These are phyloP conservation scores for Actinemys pallida DNA, from an alignment of 2,113 vertebrate genomes.

Conservation along the genomic window DNA sequence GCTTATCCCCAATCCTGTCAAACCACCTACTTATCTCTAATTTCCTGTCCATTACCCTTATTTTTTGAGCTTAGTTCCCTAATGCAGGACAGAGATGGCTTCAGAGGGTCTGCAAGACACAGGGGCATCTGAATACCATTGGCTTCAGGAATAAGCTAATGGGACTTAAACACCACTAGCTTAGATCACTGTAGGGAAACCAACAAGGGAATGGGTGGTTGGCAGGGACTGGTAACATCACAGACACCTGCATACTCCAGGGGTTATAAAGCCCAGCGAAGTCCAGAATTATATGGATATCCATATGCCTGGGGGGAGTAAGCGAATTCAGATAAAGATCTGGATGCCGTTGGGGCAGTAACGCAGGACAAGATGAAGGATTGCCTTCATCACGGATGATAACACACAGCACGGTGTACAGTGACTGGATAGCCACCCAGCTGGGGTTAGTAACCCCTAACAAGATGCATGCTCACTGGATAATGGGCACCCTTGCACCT, in stretches of 20 bases:
- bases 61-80: constrained; percentile 39
- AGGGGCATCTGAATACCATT: neutral
- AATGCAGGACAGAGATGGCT: neutral
- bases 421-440: fast-evolving
- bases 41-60: constrained; percentile 72
- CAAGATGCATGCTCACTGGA: neutral
- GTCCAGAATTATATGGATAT: neutral
- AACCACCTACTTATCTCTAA: constrained; percentile 70
- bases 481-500: neutral
- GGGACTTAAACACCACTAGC: fast-evolving
- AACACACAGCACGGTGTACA: too few relatives aligned
- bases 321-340: neutral
- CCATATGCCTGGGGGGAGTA: fast-evolving
- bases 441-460: fast-evolving
- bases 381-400: neutral
- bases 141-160: neutral
- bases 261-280: fast-evolving
- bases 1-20: constrained; percentile 75
- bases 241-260: neutral
- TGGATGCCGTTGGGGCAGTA: fast-evolving
- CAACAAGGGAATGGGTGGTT: neutral
- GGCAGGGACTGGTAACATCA: neutral
- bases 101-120: neutral
- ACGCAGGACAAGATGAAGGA: fast-evolving
- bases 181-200: fast-evolving